A percentile compares a stretch with the other conserved stretches of the same genome.
Conservation (phyloP, 2,113 vertebrate genomes). For the Monopterus albus region DNA sequence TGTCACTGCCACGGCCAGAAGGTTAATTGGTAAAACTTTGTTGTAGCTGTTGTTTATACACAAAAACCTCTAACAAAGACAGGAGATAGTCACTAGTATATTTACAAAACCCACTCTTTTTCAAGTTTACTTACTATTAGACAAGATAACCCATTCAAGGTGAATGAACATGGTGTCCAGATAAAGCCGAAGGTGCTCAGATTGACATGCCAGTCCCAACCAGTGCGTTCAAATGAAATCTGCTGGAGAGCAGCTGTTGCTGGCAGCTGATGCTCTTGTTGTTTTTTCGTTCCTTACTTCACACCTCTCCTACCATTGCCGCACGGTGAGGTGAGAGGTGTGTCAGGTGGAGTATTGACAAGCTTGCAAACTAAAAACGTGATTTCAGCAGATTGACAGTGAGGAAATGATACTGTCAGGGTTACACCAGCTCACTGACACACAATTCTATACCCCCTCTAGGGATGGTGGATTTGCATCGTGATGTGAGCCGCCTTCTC, state of each 20-base stretch:
- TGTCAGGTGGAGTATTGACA: conserved; percentile 63
- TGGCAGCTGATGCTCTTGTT: conserved; percentile 67
- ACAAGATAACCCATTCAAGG: conserved; percentile 61
- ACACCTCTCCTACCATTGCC: conserved; percentile 37
- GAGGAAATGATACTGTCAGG: conserved; percentile 67
- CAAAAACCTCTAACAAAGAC: conserved; percentile 37
- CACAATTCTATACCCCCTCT: conserved; percentile 10
- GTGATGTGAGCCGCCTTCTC: conserved; percentile 21
- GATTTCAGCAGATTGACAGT: conserved; percentile 59
- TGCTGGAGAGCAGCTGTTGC: conserved; percentile 69
- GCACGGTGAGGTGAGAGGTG: conserved; percentile 55
- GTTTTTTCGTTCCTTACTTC: conserved; percentile 56
- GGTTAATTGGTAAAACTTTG: conserved; percentile 15
- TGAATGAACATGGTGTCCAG: conserved; percentile 52
- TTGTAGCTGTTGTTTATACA: conserved; percentile 14
- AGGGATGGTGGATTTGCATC: conserved; percentile 53
- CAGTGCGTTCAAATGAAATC: conserved; percentile 68
- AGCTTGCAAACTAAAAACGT: conserved; percentile 60
- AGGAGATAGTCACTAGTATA: conserved; percentile 7
- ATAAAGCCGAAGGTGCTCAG: conserved; percentile 48
- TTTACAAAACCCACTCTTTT: conserved; percentile 9
- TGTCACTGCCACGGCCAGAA: conserved; percentile 13
- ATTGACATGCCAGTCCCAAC: conserved; percentile 57
- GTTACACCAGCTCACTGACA: conserved; percentile 58
- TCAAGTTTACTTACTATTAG: conserved; percentile 50